Percentiles rank a stretch among this genome's conserved stretches.
Conservation (phyloP, 2,888 invertebrate genomes). For the Stenodema calcarata region DNA sequence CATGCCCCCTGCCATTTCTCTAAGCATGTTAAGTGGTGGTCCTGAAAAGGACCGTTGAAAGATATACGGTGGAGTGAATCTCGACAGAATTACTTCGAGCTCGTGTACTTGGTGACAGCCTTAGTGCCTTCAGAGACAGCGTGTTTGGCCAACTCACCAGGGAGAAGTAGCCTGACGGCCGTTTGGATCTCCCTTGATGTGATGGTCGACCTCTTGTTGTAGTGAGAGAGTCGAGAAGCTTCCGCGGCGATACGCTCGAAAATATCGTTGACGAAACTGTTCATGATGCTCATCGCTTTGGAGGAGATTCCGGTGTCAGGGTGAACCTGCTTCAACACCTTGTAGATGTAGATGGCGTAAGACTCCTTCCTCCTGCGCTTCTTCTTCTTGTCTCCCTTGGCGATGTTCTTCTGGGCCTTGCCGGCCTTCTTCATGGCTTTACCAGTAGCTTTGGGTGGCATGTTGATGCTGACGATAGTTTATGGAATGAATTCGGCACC, state of each 20-base stretch:
- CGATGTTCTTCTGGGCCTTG: slow-evolving; percentile 67
- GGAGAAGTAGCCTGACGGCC: slow-evolving; percentile 68
- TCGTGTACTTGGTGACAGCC: slow-evolving; percentile 63
- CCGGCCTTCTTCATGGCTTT: slow-evolving; percentile 66
- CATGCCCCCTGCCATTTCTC: too few relatives aligned
- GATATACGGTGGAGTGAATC: too few relatives aligned
- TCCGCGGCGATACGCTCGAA: slow-evolving; percentile 75
- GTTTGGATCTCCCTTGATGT: slow-evolving; percentile 72
- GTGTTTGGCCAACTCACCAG: slow-evolving; percentile 74
- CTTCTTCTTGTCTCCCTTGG: slow-evolving; percentile 66
- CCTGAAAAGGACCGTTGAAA: too few relatives aligned
- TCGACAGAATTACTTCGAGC: slow-evolving; percentile 47
- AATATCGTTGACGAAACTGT: slow-evolving; percentile 74
- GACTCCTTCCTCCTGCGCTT: slow-evolving; percentile 64
- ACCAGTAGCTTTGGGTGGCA: slow-evolving; percentile 48
- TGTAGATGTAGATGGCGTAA: slow-evolving; percentile 66
- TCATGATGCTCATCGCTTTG: slow-evolving; percentile 63
- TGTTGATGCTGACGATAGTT: too few relatives aligned
- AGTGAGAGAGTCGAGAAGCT: slow-evolving; percentile 70
- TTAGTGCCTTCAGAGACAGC: slow-evolving; percentile 72
- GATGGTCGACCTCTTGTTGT: slow-evolving; percentile 67
- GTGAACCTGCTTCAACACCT: slow-evolving; percentile 62
- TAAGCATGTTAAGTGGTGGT: too few relatives aligned
- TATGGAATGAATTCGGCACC: too few relatives aligned
- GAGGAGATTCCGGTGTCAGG: slow-evolving; percentile 72